phyloP scores from a whole-genome alignment of 1,140 invertebrate species.

The Lineus longissimus region DNA sequence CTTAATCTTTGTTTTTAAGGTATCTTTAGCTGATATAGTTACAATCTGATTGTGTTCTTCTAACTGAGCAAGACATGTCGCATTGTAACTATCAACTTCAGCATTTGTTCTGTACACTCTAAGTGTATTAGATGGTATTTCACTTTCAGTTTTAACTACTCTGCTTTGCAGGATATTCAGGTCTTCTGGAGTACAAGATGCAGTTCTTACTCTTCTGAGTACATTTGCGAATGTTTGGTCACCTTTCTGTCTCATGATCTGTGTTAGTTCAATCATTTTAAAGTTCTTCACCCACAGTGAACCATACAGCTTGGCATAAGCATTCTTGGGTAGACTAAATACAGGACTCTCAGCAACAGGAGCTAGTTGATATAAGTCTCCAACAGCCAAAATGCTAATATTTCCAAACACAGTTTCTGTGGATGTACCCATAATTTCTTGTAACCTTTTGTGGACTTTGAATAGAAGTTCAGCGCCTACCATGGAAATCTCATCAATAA shows the following conservation, averaged over 20 bases:
- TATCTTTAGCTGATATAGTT: neutral
- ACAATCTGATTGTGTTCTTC: neutral
- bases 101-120: neutral
- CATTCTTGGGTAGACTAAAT: neutral
- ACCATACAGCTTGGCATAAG: neutral
- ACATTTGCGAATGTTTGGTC: neutral
- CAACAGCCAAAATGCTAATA: neutral
- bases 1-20: neutral
- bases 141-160: neutral
- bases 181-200: neutral
- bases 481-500: conserved; percentile 4
- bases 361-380: neutral
- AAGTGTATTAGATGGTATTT: neutral
- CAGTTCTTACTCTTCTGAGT: neutral
- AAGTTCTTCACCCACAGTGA: neutral
- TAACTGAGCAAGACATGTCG: neutral
- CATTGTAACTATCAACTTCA: neutral
- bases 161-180: neutral
- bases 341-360: neutral
- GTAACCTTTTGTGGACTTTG: neutral
- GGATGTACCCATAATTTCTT: neutral
- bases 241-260: conserved; percentile 1
- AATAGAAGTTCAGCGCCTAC: neutral
- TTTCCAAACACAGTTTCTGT: neutral
- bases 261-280: neutral